Conservation (phyloP, 2,888 invertebrate genomes). For the Xanthorhoe spadicearia region DNA sequence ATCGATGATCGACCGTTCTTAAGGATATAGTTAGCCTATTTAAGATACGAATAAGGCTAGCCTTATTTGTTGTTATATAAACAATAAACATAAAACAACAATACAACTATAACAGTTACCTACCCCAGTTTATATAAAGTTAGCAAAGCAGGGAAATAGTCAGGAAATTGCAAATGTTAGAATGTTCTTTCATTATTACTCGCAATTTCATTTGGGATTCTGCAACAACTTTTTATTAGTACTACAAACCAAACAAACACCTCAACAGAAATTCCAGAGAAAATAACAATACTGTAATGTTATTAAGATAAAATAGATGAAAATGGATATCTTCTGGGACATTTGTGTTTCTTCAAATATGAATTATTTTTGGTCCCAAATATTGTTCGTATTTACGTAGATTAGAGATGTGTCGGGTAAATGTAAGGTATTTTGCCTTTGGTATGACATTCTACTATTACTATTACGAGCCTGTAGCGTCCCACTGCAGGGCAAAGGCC, state of each 20-base stretch:
- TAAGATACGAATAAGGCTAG: no score
- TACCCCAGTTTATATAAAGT: conserved; percentile 27
- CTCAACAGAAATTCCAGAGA: conserved; percentile 6
- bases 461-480: no score
- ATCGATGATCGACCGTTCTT: no score
- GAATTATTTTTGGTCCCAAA: no score
- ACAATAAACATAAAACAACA: conserved; percentile 13
- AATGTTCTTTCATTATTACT: conserved; percentile 32
- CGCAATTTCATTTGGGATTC: conserved; percentile 31
- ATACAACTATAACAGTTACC: conserved; percentile 10
- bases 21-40: no score
- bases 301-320: background rate
- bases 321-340: no score
- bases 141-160: conserved; percentile 31
- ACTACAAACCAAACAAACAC: conserved; percentile 35
- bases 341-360: no score
- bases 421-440: no score
- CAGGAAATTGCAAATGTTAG: conserved; percentile 39
- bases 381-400: no score
- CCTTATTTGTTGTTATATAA: background rate
- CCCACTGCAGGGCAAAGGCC: no score
- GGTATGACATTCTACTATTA: no score
- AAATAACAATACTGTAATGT: background rate
- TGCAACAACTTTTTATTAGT: conserved; percentile 28
- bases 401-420: no score